Evolutionary conservation across 2,888 invertebrate genomes (phyloP).

Genomic region (Drosophila anomalipes): DNA sequence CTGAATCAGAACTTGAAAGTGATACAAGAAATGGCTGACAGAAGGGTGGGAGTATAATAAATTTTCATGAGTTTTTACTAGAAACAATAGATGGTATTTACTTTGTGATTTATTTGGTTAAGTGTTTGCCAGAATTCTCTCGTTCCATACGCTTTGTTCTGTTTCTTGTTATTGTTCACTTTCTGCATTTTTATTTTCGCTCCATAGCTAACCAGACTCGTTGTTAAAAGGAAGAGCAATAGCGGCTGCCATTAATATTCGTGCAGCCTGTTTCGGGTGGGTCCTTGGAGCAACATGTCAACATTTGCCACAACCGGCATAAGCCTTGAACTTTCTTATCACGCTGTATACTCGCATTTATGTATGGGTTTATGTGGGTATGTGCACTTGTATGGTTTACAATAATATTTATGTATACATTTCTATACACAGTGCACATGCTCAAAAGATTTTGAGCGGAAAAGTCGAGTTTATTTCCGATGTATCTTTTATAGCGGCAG

Average conservation of each 20-base stretch:
- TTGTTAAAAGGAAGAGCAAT: conserved; percentile 28
- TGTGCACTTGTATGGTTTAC: conserved; percentile 19
- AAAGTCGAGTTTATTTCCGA: conserved; percentile 62
- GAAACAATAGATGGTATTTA: conserved; percentile 78
- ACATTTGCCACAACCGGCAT: conserved; percentile 63
- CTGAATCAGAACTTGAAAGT: conserved; percentile 8
- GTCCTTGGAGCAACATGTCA: conserved; percentile 65
- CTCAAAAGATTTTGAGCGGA: conserved; percentile 53
- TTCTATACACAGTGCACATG: conserved; percentile 40
- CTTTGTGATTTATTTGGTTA: conserved; percentile 76
- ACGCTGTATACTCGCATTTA: neutral
- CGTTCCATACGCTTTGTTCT: neutral
- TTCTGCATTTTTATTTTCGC: conserved; percentile 53
- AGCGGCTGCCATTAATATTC: conserved; percentile 63
- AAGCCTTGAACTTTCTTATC: conserved; percentile 67
- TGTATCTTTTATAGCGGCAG: conserved; percentile 33
- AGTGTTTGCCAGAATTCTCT: conserved; percentile 55
- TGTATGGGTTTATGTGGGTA: neutral
- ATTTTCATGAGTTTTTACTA: conserved; percentile 72
- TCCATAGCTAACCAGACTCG: conserved; percentile 26
- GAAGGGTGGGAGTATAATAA: conserved; percentile 56
- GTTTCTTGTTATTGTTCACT: conserved; percentile 40
- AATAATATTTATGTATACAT: conserved; percentile 10
- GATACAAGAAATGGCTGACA: conserved; percentile 40
- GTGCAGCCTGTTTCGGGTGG: conserved; percentile 54